Evolutionary conservation across 2,797 vertebrate genomes (phyloP), one percentile per base, ranked within the genome.

Genomic region (Numenius phaeopus): DNA sequence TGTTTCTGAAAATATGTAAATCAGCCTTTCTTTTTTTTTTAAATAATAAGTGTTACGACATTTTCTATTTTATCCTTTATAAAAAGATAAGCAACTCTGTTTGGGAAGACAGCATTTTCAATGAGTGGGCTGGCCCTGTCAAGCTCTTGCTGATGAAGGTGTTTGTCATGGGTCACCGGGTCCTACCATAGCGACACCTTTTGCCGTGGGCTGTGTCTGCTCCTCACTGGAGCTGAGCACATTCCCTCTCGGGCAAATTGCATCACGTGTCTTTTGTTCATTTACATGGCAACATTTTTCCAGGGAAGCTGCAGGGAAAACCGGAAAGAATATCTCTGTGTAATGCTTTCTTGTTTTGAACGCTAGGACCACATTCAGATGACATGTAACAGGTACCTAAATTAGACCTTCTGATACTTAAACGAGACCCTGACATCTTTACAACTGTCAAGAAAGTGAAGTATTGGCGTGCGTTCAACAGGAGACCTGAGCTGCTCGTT

Each of bases 91-190:
- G 69, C 44, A 95, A 37, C 62, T 83, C 42, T 84, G 30, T 50
- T 83, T 95, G 88, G 78, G 89, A 97, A 96, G 95, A 97, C 97
- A 96, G 47, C 47, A 65, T 96, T 97, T 97, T 92, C 91, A 90
- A 18, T 67, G 46, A 82, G 21, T 3, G 7, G 34, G 58, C 27
- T 73, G 61, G 34, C 23, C 50, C 27, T 79, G 91, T 80, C 86
- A 91, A 87, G 32, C 42, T 72, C 75, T 55, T 57, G 65, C 59
- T 65, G 42, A 64, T 94, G 88, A 70, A 7, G 62, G 86, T 5
- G 13, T 70, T 79, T 3, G 20, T 96, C 93, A 88, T 97, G 83
- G 91, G 73, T 70, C 54, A 92, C 11, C 47, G 73, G 49, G 24
- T 73, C 32, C 18, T 88, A 71, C 72, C 67, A 81, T 6, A 42